Evolutionary conservation across 2,888 invertebrate species (phyloP).

Genomic region (Dynastes grantii): DNA sequence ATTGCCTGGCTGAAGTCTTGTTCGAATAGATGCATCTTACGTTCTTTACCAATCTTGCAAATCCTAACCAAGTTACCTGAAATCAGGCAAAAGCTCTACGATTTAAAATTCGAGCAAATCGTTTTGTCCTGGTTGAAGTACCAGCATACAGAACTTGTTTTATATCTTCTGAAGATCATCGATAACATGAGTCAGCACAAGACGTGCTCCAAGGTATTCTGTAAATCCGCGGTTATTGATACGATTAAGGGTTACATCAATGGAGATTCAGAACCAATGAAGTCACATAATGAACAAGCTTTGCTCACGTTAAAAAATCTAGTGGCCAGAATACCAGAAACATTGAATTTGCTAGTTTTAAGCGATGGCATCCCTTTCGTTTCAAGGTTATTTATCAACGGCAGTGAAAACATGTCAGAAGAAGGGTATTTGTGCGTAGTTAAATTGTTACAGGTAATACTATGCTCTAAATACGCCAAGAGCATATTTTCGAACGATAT

Average conservation of each 20-base stretch:
- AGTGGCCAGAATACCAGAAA: neutral
- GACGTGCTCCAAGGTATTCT: constrained; percentile 27
- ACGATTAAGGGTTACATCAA: neutral
- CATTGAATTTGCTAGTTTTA: neutral
- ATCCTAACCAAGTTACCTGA: constrained; percentile 21
- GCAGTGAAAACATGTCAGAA: neutral
- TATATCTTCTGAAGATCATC: constrained; percentile 33
- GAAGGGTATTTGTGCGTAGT: constrained; percentile 1
- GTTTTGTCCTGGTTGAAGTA: constrained; percentile 34
- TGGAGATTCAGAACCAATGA: neutral
- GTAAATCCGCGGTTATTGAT: constrained; percentile 5
- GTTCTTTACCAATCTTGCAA: constrained; percentile 24
- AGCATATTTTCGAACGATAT: neutral
- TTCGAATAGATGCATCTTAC: constrained; percentile 34
- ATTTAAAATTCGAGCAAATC: constrained; percentile 34
- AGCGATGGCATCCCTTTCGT: neutral
- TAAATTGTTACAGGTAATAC: neutral
- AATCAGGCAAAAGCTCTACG: constrained; percentile 27
- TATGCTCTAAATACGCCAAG: neutral
- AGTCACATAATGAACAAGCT: neutral
- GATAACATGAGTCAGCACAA: constrained; percentile 39
- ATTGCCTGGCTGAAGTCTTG: constrained; percentile 27
- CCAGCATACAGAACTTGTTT: constrained; percentile 16
- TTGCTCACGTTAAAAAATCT: constrained; percentile 14
- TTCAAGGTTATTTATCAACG: neutral